Base-by-base conservation (phyloP, 35 echinoderm and acorn worm species). In the Acanthaster planci region DNA sequence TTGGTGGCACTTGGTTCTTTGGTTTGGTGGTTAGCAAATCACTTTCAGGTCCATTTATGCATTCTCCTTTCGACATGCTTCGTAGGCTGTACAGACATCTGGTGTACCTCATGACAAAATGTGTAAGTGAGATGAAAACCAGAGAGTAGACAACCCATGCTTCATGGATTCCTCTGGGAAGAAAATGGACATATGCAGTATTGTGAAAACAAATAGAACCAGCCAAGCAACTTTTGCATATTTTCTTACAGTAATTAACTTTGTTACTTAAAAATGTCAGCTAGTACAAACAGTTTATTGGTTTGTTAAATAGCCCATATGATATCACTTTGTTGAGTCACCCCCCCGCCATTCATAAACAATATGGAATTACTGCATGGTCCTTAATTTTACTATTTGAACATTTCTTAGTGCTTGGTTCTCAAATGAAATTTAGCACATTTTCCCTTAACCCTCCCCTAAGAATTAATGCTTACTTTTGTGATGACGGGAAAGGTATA, bases 81-180 rank as follows among this genome's bases (percentile, higher is more conserved):
- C 37, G 35, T 2, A 21, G 10, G 31, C 75, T 8, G 68, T 78
- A 60, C 16, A 78, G 21, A n/a, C 19, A n/a, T 60, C 17, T 59
- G 34, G 14, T 36, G 14, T 80, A 79, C 15, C 18, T 81, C 18
- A 57, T 31, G 18, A 84, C n/a, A 76, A 55, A 76, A 83, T 37
- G 64, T 3, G 27, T 38, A n/a, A 90, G 39, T 12, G 79, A 82
- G 1, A 80, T 38, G 9, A 89, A 35, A 21, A 92, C 44, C 32
- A 89, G 35, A 35, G 84, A 32, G 50, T 94, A 99, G 0, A 86
- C 84, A 21, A 99, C 78, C 85, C 96, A 85, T 35, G 96, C 96
- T 51, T 99, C 91, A 47, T 86, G 60, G 35, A 94, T 82, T 15
- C 96, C 96, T 72, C 96, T 99, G 86, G 14, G 79, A 84, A 78